A percentile compares a stretch with the other conserved stretches of the same genome.
These are phyloP conservation scores for Stenolophus ochropezus DNA, from an alignment of 2,888 invertebrate species.

Conservation along the genomic window DNA sequence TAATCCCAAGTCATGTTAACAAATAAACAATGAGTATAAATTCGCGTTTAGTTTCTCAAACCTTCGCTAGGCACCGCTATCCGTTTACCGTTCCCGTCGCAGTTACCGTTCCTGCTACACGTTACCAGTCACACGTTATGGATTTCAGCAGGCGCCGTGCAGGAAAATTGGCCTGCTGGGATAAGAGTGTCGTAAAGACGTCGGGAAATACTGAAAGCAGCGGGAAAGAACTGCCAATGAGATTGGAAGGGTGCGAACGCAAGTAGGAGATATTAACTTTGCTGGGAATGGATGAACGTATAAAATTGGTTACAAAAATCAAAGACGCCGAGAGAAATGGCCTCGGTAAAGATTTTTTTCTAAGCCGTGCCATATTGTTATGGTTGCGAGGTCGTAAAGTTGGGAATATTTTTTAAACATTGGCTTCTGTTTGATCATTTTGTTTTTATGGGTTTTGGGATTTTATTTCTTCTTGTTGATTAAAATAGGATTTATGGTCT, in stretches of 20 bases:
- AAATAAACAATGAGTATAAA: slow-evolving; percentile 40
- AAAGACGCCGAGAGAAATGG: slow-evolving; percentile 40
- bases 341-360: slow-evolving; percentile 22
- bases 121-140: too few species aligned
- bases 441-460: slow-evolving; percentile 3
- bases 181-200: slow-evolving; percentile 44
- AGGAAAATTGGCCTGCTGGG: slow-evolving; percentile 49
- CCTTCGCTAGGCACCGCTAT: neutral
- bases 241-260: slow-evolving; percentile 36
- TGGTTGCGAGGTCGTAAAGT: slow-evolving; percentile 42
- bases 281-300: slow-evolving; percentile 43
- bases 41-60: neutral
- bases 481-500: slow-evolving; percentile 14
- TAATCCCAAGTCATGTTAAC: slow-evolving; percentile 22
- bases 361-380: slow-evolving; percentile 31
- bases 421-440: slow-evolving; percentile 22
- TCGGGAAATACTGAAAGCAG: slow-evolving; percentile 39
- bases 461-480: neutral
- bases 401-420: slow-evolving; percentile 32
- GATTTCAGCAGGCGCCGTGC: slow-evolving; percentile 23
- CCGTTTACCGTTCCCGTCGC: neutral
- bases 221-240: slow-evolving; percentile 47
- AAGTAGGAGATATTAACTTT: slow-evolving; percentile 50
- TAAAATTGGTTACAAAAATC: slow-evolving; percentile 49
- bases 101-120: slow-evolving; percentile 13